Percentiles rank a stretch among this genome's conserved stretches.
phyloP scores from a whole-genome alignment of 2,797 vertebrate genomes.

The Halcyon leucocephala region DNA sequence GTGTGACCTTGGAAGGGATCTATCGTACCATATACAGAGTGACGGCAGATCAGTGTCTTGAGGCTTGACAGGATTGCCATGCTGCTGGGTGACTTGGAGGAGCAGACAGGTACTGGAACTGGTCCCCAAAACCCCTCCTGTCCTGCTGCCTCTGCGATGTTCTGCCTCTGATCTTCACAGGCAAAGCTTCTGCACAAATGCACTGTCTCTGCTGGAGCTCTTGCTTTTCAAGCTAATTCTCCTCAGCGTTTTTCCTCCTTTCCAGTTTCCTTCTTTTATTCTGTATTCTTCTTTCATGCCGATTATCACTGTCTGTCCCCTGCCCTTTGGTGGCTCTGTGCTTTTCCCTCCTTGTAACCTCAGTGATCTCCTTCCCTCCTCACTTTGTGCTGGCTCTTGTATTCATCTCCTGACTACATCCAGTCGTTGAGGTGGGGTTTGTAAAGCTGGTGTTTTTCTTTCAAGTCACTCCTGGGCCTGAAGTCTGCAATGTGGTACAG shows the following conservation, averaged over 20 bases:
- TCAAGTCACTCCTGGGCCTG: neutral
- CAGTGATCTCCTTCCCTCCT: neutral
- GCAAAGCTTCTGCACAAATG: neutral
- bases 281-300: neutral
- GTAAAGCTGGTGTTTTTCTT: neutral
- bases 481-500: neutral
- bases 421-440: neutral
- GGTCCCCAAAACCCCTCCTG: neutral
- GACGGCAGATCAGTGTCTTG: neutral
- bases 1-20: neutral
- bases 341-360: neutral
- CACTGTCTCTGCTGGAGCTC: neutral
- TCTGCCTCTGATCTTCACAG: neutral
- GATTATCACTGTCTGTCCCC: neutral
- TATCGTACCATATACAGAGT: neutral
- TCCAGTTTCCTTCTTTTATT: neutral
- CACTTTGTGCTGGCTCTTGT: neutral
- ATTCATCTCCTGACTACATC: fast-evolving
- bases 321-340: neutral
- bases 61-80: neutral
- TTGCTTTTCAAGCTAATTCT: neutral
- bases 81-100: neutral
- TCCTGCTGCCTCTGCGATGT: neutral
- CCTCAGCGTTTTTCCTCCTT: neutral
- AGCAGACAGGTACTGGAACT: neutral